phyloP scores from a whole-genome alignment of 1,140 invertebrate species.

The Telenomus remus region DNA sequence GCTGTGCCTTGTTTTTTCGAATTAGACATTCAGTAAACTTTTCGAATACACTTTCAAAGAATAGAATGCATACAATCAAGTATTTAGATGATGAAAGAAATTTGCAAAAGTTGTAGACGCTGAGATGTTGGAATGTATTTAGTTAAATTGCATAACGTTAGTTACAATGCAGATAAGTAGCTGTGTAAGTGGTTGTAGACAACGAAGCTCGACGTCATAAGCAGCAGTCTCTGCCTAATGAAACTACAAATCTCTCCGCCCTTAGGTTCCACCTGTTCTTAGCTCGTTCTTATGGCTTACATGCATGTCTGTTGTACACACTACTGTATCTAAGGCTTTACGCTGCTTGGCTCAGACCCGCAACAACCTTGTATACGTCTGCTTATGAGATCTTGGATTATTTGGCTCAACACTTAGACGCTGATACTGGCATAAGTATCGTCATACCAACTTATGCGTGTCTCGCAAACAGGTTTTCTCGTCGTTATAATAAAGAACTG shows the following conservation, averaged over 20 bases:
- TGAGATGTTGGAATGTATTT: slow-evolving; percentile 43
- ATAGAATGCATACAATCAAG: too few relatives aligned
- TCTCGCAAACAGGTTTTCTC: slow-evolving; percentile 43
- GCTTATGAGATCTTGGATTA: slow-evolving; percentile 70
- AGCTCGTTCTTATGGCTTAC: slow-evolving; percentile 61
- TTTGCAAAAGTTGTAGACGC: slow-evolving; percentile 31
- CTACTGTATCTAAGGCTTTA: slow-evolving; percentile 54
- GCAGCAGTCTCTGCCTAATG: slow-evolving; percentile 75
- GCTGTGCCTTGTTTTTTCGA: slow-evolving; percentile 25
- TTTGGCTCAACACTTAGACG: slow-evolving; percentile 61
- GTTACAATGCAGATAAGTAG: slow-evolving; percentile 72
- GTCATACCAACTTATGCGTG: slow-evolving; percentile 34
- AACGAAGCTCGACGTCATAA: slow-evolving; percentile 72
- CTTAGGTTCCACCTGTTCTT: slow-evolving; percentile 73
- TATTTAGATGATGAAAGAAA: too few relatives aligned
- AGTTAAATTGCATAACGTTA: slow-evolving; percentile 56
- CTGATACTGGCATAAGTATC: slow-evolving; percentile 52
- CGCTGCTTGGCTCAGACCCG: slow-evolving; percentile 52
- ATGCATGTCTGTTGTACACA: slow-evolving; percentile 56
- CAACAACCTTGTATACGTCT: slow-evolving; percentile 67
- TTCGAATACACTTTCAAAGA: too few relatives aligned
- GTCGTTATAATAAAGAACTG: slow-evolving; percentile 49
- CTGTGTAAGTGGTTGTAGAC: slow-evolving; percentile 76
- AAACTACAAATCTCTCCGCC: slow-evolving; percentile 76
- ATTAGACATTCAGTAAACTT: too few relatives aligned